A percentile compares a stretch with the other conserved stretches of the same genome.
Evolutionary conservation across 2,113 vertebrate genomes (phyloP).

Genomic region (Catharus fuscescens): DNA sequence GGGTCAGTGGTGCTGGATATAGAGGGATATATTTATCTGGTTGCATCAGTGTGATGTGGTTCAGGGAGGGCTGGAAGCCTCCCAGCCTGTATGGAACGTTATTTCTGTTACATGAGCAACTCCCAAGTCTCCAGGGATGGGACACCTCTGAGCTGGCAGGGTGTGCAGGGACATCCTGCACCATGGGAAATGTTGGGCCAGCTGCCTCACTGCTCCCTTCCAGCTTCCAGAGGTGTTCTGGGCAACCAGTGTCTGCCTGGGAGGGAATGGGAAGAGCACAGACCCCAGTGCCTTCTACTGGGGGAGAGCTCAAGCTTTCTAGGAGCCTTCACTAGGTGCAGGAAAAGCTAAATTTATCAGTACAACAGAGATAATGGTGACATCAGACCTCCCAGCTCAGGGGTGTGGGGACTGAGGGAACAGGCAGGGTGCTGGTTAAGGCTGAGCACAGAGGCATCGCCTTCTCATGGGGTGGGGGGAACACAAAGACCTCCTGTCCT

Average conservation of each 20-base stretch:
- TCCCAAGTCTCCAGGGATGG: constrained; percentile 27
- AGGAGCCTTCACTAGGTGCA: not conserved
- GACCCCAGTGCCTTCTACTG: not conserved
- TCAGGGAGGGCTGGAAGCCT: constrained; percentile 47
- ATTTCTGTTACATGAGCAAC: constrained; percentile 74
- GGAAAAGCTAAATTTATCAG: not conserved
- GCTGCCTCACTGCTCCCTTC: not conserved
- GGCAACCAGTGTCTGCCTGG: not conserved
- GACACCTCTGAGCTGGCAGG: not conserved
- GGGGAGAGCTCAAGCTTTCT: not conserved
- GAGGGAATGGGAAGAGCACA: not conserved
- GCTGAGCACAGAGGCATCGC: not conserved
- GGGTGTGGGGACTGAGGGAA: fast-evolving
- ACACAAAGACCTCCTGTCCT: not conserved
- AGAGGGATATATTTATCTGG: constrained; percentile 17
- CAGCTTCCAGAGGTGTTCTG: not conserved
- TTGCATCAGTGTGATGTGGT: constrained; percentile 58
- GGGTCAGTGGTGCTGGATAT: not conserved
- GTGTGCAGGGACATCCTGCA: not conserved
- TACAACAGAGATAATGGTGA: not conserved
- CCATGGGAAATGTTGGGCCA: not conserved
- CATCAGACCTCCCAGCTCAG: not conserved
- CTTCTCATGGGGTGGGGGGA: not conserved
- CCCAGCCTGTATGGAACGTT: constrained; percentile 37
- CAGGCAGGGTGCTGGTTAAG: not conserved